These are phyloP conservation scores for Tinamus guttatus DNA, from an alignment of 2,113 vertebrate species.

Conservation along the genomic window DNA sequence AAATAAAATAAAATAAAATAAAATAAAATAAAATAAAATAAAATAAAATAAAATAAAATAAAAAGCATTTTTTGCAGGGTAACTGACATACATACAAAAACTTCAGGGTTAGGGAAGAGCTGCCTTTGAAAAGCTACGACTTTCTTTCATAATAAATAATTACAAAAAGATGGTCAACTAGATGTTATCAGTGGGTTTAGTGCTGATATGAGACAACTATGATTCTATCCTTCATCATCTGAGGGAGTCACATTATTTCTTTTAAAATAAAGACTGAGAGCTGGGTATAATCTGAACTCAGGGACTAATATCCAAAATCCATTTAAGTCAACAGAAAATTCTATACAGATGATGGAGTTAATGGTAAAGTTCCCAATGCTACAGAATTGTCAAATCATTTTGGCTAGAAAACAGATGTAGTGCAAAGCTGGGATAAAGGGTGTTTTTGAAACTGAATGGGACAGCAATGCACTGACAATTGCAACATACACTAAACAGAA, in stretches of 20 bases:
- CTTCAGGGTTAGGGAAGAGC: not conserved
- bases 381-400: constrained; percentile 19
- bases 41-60: no score
- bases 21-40: not conserved
- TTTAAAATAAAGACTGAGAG: constrained; percentile 65
- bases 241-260: not conserved
- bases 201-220: not conserved
- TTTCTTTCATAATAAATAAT: not conserved
- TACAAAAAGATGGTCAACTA: not conserved
- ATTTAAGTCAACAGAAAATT: constrained; percentile 8
- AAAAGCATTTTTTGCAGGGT: not conserved
- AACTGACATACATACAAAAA: not conserved
- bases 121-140: not conserved
- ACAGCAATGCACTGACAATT: constrained; percentile 3
- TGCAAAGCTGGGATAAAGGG: not conserved
- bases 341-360: not conserved
- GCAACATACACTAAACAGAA: not conserved
- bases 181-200: not conserved
- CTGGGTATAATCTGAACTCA: constrained; percentile 48
- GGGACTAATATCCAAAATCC: not conserved
- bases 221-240: not conserved
- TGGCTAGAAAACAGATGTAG: not conserved
- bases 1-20: not conserved
- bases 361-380: constrained; percentile 49
- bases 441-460: constrained; percentile 26